Evolutionary conservation across 1,140 invertebrate genomes (phyloP).

Genomic region (Leptopilina clavipes): DNA sequence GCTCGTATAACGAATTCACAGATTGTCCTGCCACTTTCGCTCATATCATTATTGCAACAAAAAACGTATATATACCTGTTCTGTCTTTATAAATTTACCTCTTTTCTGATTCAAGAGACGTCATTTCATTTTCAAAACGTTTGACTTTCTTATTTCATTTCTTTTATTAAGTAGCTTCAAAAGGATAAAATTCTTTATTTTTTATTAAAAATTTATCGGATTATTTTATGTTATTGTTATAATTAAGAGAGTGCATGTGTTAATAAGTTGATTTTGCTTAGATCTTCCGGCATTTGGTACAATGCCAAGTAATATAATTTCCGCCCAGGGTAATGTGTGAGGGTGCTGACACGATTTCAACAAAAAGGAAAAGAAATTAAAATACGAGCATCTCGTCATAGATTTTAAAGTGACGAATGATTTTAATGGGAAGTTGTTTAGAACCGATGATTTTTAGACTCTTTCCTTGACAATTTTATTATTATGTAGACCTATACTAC

Average conservation of each 20-base stretch:
- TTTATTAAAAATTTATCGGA: background rate
- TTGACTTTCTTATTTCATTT: background rate
- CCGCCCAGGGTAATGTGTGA: background rate
- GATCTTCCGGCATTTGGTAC: background rate
- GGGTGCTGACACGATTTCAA: constrained; percentile 1
- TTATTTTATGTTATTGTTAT: too few relatives aligned
- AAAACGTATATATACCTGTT: background rate
- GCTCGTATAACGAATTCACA: constrained; percentile 1
- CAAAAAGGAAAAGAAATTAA: background rate
- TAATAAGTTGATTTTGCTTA: background rate
- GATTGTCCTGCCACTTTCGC: background rate
- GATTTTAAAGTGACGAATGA: constrained; percentile 8
- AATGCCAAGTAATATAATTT: background rate
- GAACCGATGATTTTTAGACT: too few relatives aligned
- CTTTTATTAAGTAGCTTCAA: too few relatives aligned
- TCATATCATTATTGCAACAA: background rate
- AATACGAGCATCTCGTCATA: background rate
- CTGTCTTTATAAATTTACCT: background rate
- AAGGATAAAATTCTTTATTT: background rate
- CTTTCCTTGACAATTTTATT: too few relatives aligned
- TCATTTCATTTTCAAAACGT: background rate
- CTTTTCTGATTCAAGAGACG: background rate
- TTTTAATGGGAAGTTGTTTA: background rate
- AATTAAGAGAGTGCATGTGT: too few relatives aligned
- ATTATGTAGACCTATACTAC: too few relatives aligned